phyloP scores from a whole-genome alignment of 2,113 vertebrate genomes.

The Crotalus horridus region DNA sequence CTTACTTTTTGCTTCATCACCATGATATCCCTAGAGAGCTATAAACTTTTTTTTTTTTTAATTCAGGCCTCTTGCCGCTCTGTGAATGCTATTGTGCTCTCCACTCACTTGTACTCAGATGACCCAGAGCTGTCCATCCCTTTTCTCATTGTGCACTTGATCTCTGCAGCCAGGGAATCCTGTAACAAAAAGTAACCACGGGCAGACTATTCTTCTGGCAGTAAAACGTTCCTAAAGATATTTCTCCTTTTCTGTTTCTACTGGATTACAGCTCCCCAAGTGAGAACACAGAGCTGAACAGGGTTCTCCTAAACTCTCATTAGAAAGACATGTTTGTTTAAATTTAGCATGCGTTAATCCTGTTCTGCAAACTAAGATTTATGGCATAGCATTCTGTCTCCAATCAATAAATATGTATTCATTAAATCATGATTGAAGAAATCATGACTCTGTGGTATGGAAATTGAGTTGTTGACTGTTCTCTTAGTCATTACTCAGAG shows the following conservation, averaged over 20 bases:
- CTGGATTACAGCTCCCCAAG: background rate
- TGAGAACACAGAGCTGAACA: background rate
- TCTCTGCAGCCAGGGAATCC: conserved; percentile 84
- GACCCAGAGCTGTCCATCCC: conserved; percentile 73
- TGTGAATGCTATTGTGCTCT: too few relatives aligned
- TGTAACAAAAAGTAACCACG: background rate
- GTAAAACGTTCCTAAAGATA: fast-evolving
- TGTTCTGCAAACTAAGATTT: background rate
- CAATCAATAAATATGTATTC: background rate
- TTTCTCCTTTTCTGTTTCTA: background rate
- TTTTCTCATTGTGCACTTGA: conserved; percentile 83
- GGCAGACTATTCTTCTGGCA: fast-evolving
- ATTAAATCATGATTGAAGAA: background rate
- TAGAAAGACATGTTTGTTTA: background rate
- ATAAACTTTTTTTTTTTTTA: background rate
- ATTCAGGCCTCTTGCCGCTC: background rate
- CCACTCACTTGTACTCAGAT: conserved; percentile 78
- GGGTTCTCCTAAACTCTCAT: background rate
- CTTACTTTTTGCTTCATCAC: background rate
- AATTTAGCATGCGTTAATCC: background rate
- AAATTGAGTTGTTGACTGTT: background rate
- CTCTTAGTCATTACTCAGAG: background rate
- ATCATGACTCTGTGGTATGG: background rate
- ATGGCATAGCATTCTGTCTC: background rate
- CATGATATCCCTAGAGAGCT: background rate